A percentile compares a stretch with the other conserved stretches of the same genome.
Conservation (phyloP, 2,113 vertebrate species). For the Coptodon rendalli region DNA sequence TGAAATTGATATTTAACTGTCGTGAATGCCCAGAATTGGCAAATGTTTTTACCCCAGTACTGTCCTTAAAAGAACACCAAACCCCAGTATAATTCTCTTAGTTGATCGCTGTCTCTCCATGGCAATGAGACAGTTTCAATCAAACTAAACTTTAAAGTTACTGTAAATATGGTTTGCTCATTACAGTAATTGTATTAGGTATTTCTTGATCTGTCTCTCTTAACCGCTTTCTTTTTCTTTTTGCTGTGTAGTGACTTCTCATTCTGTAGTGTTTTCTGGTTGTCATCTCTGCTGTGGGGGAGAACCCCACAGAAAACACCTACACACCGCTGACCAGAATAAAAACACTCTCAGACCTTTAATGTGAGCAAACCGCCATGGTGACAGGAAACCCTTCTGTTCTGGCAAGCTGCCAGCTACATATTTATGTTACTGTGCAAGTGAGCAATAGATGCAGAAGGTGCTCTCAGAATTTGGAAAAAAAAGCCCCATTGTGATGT, state of each 20-base stretch:
- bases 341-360: slow-evolving; percentile 24
- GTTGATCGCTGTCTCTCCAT: neutral
- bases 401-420: neutral
- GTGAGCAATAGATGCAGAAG: neutral
- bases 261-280: slow-evolving; percentile 12
- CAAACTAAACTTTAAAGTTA: slow-evolving; percentile 1
- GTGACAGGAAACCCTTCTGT: slow-evolving; percentile 40
- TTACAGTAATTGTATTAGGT: slow-evolving; percentile 52
- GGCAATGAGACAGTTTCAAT: slow-evolving; percentile 15
- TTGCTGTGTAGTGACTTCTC: neutral
- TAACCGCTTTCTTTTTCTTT: neutral
- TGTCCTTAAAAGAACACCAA: neutral
- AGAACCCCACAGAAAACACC: slow-evolving; percentile 29
- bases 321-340: slow-evolving; percentile 44
- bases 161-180: slow-evolving; percentile 10
- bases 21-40: neutral
- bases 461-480: neutral
- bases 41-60: neutral
- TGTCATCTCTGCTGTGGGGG: slow-evolving; percentile 15
- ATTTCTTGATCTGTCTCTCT: neutral
- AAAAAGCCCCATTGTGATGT: neutral
- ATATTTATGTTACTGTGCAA: neutral
- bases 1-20: neutral
- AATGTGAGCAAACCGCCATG: neutral
- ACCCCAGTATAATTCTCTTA: neutral